Base-by-base conservation (phyloP, 2,888 invertebrate species). In the Polydrusus cervinus region DNA sequence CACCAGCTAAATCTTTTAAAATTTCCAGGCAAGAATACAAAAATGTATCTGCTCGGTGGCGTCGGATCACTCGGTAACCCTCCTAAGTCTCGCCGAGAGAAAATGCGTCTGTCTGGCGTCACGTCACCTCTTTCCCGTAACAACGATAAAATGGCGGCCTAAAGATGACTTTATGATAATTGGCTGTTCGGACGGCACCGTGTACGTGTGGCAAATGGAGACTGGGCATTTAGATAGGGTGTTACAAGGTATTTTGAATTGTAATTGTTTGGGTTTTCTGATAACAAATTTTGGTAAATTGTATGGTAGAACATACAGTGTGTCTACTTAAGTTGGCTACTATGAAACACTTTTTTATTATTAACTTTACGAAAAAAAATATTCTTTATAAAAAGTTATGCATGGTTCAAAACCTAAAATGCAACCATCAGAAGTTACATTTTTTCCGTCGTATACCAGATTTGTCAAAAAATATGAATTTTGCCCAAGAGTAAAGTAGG, bases 191-290 rank as follows among this genome's bases (percentile, higher is more conserved):
- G 99, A 99, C 87, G 98, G 98, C 1, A 97, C 98, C 0, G 98
- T 99, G 1, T 98, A 98, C 87, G 97, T 99, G 0, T 99, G 99
- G 99, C 99, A 99, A 89, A 99, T 99, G 98, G 99, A 99, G 88
- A 99, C 99, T 1, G 98, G 98, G 0, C 97, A 98, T 85, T 88
- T 99, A 82, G 99, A 99, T 87, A 91, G 99, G 64, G 98, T 99
- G 10, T 89, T 98, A 0, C 97, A 98, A 86, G 98, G 95, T 90
- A 79, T n/a, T n/a, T n/a, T n/a, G n/a, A 75, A 14, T 18, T 49
- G n/a, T n/a, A n/a, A 34, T 43, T 25, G 25, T 25, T 1, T 25
- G 1, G 25, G 5, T 25, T 5, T 25, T 25, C 25, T 5, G 25
- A 5, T 25, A 25, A 25, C n/a, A n/a, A n/a, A n/a, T n/a, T n/a